Conservation (phyloP, 2,797 vertebrate genomes). For the Pseudomugil gertrudae region DNA sequence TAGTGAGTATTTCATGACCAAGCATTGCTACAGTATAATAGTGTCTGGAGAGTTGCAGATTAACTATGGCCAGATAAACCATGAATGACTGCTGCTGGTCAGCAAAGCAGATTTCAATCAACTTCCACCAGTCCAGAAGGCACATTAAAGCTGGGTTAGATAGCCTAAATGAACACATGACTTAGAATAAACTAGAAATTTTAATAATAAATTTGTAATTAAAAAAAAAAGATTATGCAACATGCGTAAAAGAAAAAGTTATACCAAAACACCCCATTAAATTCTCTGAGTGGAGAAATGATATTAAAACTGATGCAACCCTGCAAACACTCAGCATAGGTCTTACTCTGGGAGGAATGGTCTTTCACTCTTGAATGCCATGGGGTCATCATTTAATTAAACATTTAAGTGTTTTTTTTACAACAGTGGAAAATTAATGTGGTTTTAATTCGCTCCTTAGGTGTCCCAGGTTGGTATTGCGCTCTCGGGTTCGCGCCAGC, state of each 20-base stretch:
- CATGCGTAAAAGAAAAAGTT: not conserved
- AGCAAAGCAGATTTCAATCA: not conserved
- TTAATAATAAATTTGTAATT: too few relatives aligned
- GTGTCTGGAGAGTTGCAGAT: not conserved
- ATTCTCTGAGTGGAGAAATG: not conserved
- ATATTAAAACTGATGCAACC: not conserved
- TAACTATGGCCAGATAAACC: not conserved
- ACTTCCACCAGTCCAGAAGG: not conserved
- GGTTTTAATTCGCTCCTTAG: not conserved
- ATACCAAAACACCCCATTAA: not conserved
- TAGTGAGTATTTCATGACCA: not conserved
- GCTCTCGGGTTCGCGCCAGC: conserved; percentile 61
- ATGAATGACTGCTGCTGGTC: not conserved
- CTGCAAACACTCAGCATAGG: too few relatives aligned
- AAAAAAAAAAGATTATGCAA: not conserved
- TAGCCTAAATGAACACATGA: not conserved
- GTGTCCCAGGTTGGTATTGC: not conserved
- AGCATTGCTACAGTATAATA: not conserved
- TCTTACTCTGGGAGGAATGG: too few relatives aligned
- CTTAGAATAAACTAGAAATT: not conserved
- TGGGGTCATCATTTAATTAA: not conserved
- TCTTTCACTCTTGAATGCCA: not conserved
- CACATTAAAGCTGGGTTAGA: not conserved
- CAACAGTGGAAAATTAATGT: not conserved
- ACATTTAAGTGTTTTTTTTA: not conserved